Percentiles rank a stretch among this genome's conserved stretches.
Evolutionary conservation across 2,113 vertebrate species (phyloP).

Genomic region (Leptosomus discolor): DNA sequence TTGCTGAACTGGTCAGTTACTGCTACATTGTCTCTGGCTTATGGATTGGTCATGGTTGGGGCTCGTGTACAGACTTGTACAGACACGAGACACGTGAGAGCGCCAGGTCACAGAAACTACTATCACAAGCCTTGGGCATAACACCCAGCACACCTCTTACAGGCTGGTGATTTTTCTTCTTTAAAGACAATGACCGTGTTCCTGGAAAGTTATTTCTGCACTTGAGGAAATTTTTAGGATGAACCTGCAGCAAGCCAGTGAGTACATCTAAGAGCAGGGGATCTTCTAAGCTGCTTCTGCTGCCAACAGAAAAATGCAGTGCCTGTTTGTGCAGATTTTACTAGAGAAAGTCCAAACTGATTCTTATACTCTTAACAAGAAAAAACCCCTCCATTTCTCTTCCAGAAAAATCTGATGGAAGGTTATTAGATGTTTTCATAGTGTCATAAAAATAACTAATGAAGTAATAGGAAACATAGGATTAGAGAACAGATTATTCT

Average conservation of each 20-base stretch:
- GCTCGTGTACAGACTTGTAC: fast-evolving
- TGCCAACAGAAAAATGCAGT: neutral
- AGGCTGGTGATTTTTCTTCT: neutral
- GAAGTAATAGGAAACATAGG: neutral
- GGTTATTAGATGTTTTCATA: neutral
- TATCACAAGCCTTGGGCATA: neutral
- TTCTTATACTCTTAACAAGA: neutral
- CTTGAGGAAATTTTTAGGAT: neutral
- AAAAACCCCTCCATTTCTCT: neutral
- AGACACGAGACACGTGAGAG: fast-evolving
- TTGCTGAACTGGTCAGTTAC: neutral
- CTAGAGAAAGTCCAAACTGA: neutral
- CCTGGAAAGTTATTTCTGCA: neutral
- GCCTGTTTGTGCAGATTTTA: neutral
- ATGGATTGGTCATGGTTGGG: fast-evolving
- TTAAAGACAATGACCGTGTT: neutral
- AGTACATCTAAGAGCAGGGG: neutral
- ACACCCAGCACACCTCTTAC: neutral
- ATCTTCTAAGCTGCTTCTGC: neutral
- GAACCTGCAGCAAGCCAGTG: neutral
- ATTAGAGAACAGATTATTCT: neutral
- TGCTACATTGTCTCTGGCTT: neutral
- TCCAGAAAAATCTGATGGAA: neutral
- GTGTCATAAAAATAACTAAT: neutral
- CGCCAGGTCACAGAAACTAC: neutral